Base-by-base conservation (phyloP, 1,140 invertebrate species). In the Copidosoma floridanum region DNA sequence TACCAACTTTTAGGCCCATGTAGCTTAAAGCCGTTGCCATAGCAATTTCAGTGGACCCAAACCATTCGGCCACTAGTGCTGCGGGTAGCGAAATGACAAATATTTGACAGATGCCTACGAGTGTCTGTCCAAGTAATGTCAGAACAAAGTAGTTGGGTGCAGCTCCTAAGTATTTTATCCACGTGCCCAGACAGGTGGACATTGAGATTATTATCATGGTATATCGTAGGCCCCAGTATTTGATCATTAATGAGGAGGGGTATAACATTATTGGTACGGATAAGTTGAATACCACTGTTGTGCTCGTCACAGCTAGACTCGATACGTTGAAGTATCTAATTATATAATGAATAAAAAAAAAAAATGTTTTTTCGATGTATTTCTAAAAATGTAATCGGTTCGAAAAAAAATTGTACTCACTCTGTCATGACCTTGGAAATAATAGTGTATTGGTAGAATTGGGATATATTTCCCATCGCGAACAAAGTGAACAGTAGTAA, bases 251-350 rank as follows among this genome's bases (percentile, higher is more conserved):
- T 43, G 83, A 84, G 0, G 85, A 85, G 5, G 88, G 88, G 57
- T 89, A 83, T 35, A 88, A 82, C 14, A 89, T 74, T 2, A 86
- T 81, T 50, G 89, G 83, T 67, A 88, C 89, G 7, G 80, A 81
- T 26, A 86, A 74, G 84, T 88, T 89, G 71, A 86, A 90, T 23
- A 89, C 80, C 75, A 89, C 84, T 0, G 84, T 65, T 18, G 86
- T 83, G 85, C 83, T 86, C 70, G 88, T 85, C 5, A 89, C 80
- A 8, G 80, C 75, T 0, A 78, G 53, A 21, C 69, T 53, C 8
- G 59, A 63, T 8, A 85, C 82, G 24, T 68, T 61, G 66, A 80
- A 82, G 63, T 78, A 83, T 61, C 68, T 64, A 61, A 6, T 6
- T 12, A n/a, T n/a, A n/a, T n/a, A n/a, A n/a, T n/a, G n/a, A n/a